phyloP scores from a whole-genome alignment of 2,888 invertebrate species.

The Fragum whitleyi region DNA sequence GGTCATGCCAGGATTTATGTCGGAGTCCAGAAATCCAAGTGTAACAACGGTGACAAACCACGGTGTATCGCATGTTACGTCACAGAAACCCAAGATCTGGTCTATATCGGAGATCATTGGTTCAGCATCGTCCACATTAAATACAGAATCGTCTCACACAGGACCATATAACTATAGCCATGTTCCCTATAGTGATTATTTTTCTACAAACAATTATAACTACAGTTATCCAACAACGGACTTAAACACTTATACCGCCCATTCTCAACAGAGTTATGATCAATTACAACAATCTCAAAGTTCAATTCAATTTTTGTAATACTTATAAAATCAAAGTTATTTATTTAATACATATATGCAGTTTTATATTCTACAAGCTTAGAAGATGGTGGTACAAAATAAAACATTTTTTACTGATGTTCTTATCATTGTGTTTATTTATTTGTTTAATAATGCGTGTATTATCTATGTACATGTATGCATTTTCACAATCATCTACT shows the following conservation, averaged over 20 bases:
- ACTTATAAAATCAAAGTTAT: too few relatives aligned
- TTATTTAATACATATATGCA: too few relatives aligned
- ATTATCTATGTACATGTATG: too few relatives aligned
- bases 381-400: too few relatives aligned
- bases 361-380: too few relatives aligned
- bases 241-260: neutral
- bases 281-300: neutral
- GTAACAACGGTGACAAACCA: neutral
- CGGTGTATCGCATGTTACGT: neutral
- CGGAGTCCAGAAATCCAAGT: neutral
- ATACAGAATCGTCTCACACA: neutral
- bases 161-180: neutral
- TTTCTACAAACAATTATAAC: neutral
- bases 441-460: too few relatives aligned
- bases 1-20: constrained; percentile 27
- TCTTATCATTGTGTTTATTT: too few relatives aligned
- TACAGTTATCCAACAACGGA: neutral
- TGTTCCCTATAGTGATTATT: constrained; percentile 9
- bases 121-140: constrained; percentile 36
- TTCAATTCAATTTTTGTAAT: neutral
- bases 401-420: too few relatives aligned
- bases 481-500: too few relatives aligned
- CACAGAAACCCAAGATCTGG: constrained; percentile 68
- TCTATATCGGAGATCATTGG: constrained; percentile 69
- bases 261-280: neutral